These are phyloP conservation scores for Anhinga rufa DNA, from an alignment of 2,113 vertebrate species.

Conservation along the genomic window DNA sequence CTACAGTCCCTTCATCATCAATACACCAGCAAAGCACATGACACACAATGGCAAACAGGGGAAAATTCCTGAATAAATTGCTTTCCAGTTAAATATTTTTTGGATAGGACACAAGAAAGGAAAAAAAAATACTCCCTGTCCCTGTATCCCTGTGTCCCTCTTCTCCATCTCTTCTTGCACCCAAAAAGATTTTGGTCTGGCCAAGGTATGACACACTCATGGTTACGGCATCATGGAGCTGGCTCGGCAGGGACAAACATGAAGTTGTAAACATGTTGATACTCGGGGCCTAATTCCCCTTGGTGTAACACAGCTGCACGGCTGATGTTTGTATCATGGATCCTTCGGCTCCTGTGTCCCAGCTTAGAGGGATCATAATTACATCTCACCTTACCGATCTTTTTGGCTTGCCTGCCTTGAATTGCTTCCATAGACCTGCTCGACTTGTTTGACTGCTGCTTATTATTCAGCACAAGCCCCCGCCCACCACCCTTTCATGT, in stretches of 20 bases:
- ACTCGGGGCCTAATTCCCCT: not conserved
- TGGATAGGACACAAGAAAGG: not conserved
- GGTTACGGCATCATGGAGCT: not conserved
- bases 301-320: not conserved
- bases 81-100: not conserved
- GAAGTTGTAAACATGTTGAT: slow-evolving; percentile 16
- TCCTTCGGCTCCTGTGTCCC: not conserved
- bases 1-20: not conserved
- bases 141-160: not conserved
- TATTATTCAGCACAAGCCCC: slow-evolving; percentile 42
- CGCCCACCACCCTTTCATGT: slow-evolving; percentile 47
- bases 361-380: slow-evolving; percentile 48
- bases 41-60: not conserved
- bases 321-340: not conserved
- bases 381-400: slow-evolving; percentile 31
- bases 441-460: slow-evolving; percentile 54
- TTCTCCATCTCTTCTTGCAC: not conserved
- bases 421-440: slow-evolving; percentile 54
- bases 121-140: not conserved
- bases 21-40: not conserved
- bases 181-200: not conserved
- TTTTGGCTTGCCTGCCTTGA: slow-evolving; percentile 23
- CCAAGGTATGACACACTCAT: not conserved
- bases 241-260: not conserved
- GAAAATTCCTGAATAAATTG: not conserved